Conservation (phyloP, 2,797 vertebrate species). For the Thalassophryne amazonica region DNA sequence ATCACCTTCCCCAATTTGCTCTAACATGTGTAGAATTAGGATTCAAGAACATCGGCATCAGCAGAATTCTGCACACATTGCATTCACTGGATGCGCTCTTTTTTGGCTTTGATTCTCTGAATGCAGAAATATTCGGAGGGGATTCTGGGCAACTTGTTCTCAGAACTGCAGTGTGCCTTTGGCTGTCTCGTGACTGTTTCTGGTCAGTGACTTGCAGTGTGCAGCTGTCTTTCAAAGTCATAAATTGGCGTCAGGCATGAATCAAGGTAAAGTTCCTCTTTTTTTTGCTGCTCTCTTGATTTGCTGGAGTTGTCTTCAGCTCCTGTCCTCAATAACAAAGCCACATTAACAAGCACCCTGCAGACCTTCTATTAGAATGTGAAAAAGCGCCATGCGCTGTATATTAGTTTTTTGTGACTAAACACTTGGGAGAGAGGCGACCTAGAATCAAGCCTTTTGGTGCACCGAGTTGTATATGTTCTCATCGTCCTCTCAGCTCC, state of each 20-base stretch:
- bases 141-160: conserved; percentile 13
- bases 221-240: conserved; percentile 46
- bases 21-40: conserved; percentile 50
- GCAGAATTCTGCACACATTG: conserved; percentile 30
- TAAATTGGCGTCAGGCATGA: conserved; percentile 33
- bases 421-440: conserved; percentile 80
- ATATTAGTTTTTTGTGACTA: conserved; percentile 76
- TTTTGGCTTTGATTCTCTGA: conserved; percentile 39
- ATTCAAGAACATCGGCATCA: conserved; percentile 44
- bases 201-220: neutral
- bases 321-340: conserved; percentile 61
- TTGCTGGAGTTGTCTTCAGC: conserved; percentile 26
- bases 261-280: conserved; percentile 54
- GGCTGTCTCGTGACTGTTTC: neutral
- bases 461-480: conserved; percentile 73
- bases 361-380: conserved; percentile 70
- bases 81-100: conserved; percentile 23
- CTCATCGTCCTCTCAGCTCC: conserved; percentile 77
- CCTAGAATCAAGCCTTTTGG: conserved; percentile 79
- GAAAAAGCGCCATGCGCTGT: conserved; percentile 69
- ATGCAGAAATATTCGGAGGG: conserved; percentile 22
- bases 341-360: conserved; percentile 63
- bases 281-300: conserved; percentile 12
- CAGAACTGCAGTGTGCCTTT: neutral
- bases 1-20: conserved; percentile 64